Base-by-base conservation (phyloP, 2,113 vertebrate genomes). In the Echinops telfairi region DNA sequence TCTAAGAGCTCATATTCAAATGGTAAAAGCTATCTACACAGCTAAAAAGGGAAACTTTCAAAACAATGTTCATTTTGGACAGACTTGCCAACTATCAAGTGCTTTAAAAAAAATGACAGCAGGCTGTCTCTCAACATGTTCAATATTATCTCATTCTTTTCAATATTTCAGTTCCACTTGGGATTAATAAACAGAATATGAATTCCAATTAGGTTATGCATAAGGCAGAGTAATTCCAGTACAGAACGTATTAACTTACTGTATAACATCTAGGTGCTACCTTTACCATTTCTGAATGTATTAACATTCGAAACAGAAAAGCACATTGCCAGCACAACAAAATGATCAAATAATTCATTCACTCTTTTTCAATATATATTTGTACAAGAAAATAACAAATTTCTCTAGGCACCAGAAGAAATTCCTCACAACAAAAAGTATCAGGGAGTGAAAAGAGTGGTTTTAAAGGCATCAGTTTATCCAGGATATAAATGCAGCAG, bases 51-150 rank as follows among this genome's bases (percentile, higher is more conserved):
- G 53, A 92, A 80, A 88, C 11, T 62, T 40, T 95, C 29, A 80
- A 77, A 90, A 83, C 20, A 87, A 89, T 78, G 57, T 76, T 91
- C 84, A 93, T 38, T 91, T 93, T 93, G 95, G 73, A 88, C 8
- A 92, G n/a, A 43, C 91, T 87, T 90, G 57, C 29, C 80, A 93
- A 79, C 8, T 53, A 96, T 75, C 64, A 78, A 88, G 66, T 78
- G 83, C 33, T 83, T 40, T 31, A 93, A 90, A 95, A 91, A 70
- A 96, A 86, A 88, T 60, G 79, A 90, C 66, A 95, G 27, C 95
- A 83, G 53, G 31, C 47, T 85, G 29, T 86, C 86, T 96, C 70
- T 79, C 36, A 95, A 77, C 86, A 86, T 31, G 47, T 60, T 91
- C 66, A 77, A 73, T 77, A 94, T 77, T 87, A 94, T 60, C 40